Percentiles rank a stretch among this genome's conserved stretches.
These are phyloP conservation scores for Siniperca knerii DNA, from an alignment of 2,113 vertebrate species.

Conservation along the genomic window DNA sequence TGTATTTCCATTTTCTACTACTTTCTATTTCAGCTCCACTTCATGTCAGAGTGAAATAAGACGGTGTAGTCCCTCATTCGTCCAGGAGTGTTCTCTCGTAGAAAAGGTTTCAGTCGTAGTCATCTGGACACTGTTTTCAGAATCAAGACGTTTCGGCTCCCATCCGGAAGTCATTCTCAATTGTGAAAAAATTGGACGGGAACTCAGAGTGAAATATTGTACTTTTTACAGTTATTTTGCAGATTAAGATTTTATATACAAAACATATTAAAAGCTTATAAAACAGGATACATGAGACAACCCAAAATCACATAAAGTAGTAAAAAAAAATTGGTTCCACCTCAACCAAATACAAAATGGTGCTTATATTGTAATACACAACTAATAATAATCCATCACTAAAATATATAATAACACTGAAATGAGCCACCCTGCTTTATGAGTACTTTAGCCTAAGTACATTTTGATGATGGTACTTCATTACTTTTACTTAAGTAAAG, in stretches of 20 bases:
- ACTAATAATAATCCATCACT: neutral
- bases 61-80: too few relatives aligned
- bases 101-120: too few relatives aligned
- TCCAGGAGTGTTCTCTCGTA: too few relatives aligned
- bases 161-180: too few relatives aligned
- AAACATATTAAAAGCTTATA: neutral
- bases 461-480: neutral
- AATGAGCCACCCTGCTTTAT: neutral
- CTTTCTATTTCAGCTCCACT: neutral
- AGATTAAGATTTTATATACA: neutral
- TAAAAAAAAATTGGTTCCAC: too few relatives aligned
- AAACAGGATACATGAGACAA: neutral
- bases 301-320: too few relatives aligned
- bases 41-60: neutral
- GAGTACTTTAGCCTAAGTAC: too few relatives aligned
- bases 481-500: neutral
- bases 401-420: neutral
- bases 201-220: neutral
- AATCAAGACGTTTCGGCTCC: too few relatives aligned
- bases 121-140: too few relatives aligned
- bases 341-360: too few relatives aligned
- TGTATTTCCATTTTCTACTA: neutral
- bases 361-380: neutral
- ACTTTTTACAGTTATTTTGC: neutral
- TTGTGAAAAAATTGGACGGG: too few relatives aligned